Base-by-base conservation (phyloP, 1,140 invertebrate genomes). In the Ganaspis sp. region DNA sequence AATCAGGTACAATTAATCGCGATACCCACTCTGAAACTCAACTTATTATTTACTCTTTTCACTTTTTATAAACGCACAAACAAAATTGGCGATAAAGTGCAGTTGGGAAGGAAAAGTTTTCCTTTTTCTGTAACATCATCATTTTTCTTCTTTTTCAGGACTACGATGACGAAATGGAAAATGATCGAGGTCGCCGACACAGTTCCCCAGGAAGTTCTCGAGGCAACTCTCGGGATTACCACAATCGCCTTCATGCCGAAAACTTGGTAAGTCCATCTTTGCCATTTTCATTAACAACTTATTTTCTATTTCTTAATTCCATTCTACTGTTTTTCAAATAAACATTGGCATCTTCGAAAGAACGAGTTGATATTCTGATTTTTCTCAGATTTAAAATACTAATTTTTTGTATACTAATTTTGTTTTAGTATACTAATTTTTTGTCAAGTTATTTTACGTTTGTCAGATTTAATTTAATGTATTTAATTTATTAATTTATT, bases 131-230 rank as follows among this genome's bases (percentile, higher is more conserved):
- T 34, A 12, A 73, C 9, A 9, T 21, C 40, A 17, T 76, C 74
- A 0, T 58, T 73, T 69, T 80, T 70, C 73, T 73, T 85, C 87
- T 64, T 64, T 87, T 80, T 5, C 83, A 91, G 90, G 90, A 91
- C 81, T 91, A 91, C 81, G 90, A 90, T 73, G 90, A 89, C 78
- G 90, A 91, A 19, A 74, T 90, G 73, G 89, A 91, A n/a, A 88
- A 84, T 73, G 89, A 89, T 15, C 84, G 89, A 8, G 89, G 88
- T 45, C 85, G 89, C 64, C 87, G 90, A 21, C 90, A 91, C 83
- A 91, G 90, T 34, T 91, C 90, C 0, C 90, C 90, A 0, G 87
- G 89, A 9, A 85, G 89, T n/a, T 87, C 90, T 9, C 83, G 89
- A 6, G 87, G 88, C 21, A 90, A 88, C 82, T 83, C 87, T 15